Conservation (phyloP, 2,797 vertebrate species). For the Cuniculus paca region DNA sequence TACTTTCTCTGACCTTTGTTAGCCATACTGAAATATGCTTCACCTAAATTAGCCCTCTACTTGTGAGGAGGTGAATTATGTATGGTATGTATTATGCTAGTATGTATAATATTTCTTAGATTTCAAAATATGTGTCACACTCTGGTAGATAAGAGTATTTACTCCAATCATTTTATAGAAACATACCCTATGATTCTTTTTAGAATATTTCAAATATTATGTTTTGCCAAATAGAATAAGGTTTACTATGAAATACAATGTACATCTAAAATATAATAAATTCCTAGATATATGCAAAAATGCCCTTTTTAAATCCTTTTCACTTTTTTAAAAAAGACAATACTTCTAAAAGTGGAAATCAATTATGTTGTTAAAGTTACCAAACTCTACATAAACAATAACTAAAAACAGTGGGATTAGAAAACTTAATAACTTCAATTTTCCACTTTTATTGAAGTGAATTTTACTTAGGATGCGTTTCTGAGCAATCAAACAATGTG, state of each 20-base stretch:
- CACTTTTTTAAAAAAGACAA: background rate
- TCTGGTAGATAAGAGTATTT: background rate
- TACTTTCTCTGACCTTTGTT: background rate
- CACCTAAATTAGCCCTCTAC: background rate
- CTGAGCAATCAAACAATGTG: constrained; percentile 27
- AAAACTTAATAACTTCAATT: constrained; percentile 40
- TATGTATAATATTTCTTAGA: background rate
- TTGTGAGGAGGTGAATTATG: background rate
- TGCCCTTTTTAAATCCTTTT: background rate
- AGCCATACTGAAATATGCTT: background rate
- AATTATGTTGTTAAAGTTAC: background rate
- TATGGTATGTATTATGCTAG: background rate
- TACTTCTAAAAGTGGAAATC: background rate
- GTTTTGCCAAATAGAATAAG: background rate
- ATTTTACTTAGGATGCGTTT: constrained; percentile 23
- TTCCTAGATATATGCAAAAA: background rate
- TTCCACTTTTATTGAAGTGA: background rate
- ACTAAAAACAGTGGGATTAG: background rate
- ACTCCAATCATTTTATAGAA: constrained; percentile 3
- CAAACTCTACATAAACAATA: background rate
- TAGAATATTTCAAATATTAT: background rate
- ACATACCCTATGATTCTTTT: background rate
- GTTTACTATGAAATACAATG: background rate
- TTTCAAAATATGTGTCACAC: background rate
- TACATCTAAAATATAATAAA: background rate